Base-by-base conservation (phyloP, 2,113 vertebrate genomes). In the Leuciscus idus region DNA sequence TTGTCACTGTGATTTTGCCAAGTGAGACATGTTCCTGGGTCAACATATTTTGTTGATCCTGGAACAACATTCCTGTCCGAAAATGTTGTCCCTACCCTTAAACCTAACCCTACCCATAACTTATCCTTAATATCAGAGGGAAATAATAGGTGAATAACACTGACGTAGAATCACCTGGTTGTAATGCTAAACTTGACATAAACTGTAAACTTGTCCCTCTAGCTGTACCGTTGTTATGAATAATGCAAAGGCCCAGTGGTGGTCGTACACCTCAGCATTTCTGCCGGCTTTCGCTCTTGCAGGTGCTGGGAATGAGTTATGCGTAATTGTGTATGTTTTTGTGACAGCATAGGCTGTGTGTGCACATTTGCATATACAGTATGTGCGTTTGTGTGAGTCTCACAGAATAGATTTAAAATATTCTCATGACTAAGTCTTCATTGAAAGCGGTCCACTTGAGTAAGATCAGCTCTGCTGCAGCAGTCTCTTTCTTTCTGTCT, bases 181-280 rank as follows among this genome's bases (percentile, higher is more conserved):
- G 4, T 50, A 15, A 50, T 1, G 3, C 48, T 50, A 15, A 50
- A 50, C 13, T 50, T 50, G 12, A 50, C 48, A 50, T 50, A 15
- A 50, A 50, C 1, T 50, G 48, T 50, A 50, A 50, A 15, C 48
- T 50, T 52, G 13, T 52, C 7, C 55, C 11, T 83, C 28, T 33
- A 70, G 46, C 64, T 83, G 4, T 70, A 83, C 46, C 43, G n/a
- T 68, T 83, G 9, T 26, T 28, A 46, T 81, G 78, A 81, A 81
- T 86, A 86, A 86, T 86, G 78, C 50, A 81, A 43, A 72, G 77
- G n/a, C 85, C 39, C 36, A 81, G 43, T 28, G 13, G 66, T 74
- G 66, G 52, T 74, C 85, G 62, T 61, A 46, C 64, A 86, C 50
- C 33, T 86, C 84, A 72, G 23, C 76, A 15, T 30, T 81, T 73